phyloP scores from a whole-genome alignment of 2,888 invertebrate species.

The Ashinkailepas kermadecensis region DNA sequence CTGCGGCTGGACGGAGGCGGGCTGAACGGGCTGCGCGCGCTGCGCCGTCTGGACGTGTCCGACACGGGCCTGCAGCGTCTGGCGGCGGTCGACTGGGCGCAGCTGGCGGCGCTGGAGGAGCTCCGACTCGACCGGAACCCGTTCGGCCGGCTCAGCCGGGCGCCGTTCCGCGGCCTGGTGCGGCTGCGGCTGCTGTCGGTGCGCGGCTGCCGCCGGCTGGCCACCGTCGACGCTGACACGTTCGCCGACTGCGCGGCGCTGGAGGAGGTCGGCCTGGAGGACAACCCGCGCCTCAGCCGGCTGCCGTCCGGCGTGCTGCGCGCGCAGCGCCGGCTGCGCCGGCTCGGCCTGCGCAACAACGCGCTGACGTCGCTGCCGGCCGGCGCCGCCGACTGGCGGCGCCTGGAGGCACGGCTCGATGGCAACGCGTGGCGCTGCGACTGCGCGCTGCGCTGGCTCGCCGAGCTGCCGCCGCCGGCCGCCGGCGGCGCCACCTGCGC shows the following conservation, averaged over 20 bases:
- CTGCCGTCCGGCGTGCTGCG: constrained; percentile 76
- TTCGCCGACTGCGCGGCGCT: constrained; percentile 64
- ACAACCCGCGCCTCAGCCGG: constrained; percentile 62
- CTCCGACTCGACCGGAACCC: constrained; percentile 51
- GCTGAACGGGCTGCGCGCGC: constrained; percentile 64
- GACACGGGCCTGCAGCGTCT: constrained; percentile 72
- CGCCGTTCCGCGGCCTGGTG: constrained; percentile 75
- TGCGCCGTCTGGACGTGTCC: constrained; percentile 66
- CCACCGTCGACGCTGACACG: constrained; percentile 64
- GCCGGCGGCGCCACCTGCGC: neutral
- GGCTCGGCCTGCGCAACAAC: constrained; percentile 68
- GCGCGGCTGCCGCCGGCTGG: constrained; percentile 57
- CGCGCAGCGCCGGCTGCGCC: constrained; percentile 67
- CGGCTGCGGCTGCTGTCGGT: constrained; percentile 67
- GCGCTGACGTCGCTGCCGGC: constrained; percentile 63
- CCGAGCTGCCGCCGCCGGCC: constrained; percentile 52
- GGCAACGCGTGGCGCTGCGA: constrained; percentile 79
- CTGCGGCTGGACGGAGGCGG: constrained; percentile 60
- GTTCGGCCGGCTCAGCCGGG: constrained; percentile 60
- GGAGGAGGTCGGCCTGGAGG: constrained; percentile 49
- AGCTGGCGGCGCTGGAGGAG: constrained; percentile 61
- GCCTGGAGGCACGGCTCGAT: constrained; percentile 64
- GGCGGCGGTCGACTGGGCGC: constrained; percentile 65
- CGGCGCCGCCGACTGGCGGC: constrained; percentile 69
- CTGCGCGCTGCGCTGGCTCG: constrained; percentile 77